Evolutionary conservation across 1,140 invertebrate genomes (phyloP).

Genomic region (Cheumatopsyche charites): DNA sequence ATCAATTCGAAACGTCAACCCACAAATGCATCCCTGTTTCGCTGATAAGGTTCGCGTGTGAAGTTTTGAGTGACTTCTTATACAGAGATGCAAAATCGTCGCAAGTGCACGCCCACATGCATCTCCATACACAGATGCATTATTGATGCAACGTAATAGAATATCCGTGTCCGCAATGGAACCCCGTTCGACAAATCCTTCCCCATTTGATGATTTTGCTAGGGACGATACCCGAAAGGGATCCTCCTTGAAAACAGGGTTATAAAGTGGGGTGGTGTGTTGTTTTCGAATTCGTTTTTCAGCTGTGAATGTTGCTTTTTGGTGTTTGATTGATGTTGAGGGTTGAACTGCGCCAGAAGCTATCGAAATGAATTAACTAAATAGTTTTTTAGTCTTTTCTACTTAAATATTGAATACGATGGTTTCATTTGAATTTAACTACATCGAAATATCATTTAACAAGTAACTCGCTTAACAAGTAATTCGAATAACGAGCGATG

Average conservation of each 20-base stretch:
- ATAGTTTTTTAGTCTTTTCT: too few relatives aligned
- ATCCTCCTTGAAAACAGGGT: slow-evolving; percentile 15
- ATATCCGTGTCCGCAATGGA: slow-evolving; percentile 45
- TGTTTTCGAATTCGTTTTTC: neutral
- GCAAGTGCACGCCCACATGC: slow-evolving; percentile 10
- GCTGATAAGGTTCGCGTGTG: neutral
- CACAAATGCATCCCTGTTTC: too few relatives aligned
- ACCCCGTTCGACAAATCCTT: slow-evolving; percentile 27
- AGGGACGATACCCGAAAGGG: neutral
- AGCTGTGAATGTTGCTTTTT: neutral
- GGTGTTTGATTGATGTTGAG: neutral
- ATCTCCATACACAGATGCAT: slow-evolving; percentile 38
- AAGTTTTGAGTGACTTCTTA: neutral
- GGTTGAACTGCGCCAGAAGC: too few relatives aligned
- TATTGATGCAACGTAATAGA: slow-evolving; percentile 47
- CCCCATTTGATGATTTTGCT: neutral
- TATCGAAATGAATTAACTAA: too few relatives aligned
- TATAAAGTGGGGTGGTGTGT: slow-evolving; percentile 15
- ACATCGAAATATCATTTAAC: too few relatives aligned
- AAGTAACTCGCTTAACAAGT: too few relatives aligned
- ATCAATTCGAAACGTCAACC: too few relatives aligned
- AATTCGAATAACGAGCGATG: too few relatives aligned
- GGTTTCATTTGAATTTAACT: too few relatives aligned
- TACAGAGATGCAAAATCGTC: slow-evolving; percentile 8
- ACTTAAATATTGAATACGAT: too few relatives aligned